Conservation (phyloP, 2,797 vertebrate species). For the Pterois miles region DNA sequence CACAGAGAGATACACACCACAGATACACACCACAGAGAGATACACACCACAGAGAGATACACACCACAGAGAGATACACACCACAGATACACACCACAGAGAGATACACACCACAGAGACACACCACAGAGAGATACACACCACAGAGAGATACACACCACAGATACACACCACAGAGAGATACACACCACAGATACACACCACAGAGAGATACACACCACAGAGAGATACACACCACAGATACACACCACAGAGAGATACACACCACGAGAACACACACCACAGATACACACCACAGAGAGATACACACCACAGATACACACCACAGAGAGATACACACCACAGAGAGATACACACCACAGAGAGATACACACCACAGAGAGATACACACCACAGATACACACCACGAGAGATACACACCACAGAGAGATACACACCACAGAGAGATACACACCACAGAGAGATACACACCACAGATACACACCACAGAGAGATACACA, state of each 20-base stretch:
- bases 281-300: conserved; percentile 80
- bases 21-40: conserved; percentile 85
- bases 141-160: conserved; percentile 88
- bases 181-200: conserved; percentile 70
- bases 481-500: conserved; percentile 28
- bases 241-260: no score
- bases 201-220: conserved; percentile 66
- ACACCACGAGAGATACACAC: conserved; percentile 34
- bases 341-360: conserved; percentile 71
- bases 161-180: conserved; percentile 83
- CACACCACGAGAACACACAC: no score
- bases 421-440: conserved; percentile 89
- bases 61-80: conserved; percentile 87
- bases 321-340: conserved; percentile 87
- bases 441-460: conserved; percentile 78
- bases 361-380: conserved; percentile 88
- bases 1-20: conserved; percentile 88
- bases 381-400: conserved; percentile 11
- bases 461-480: conserved; percentile 81
- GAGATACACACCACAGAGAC: conserved; percentile 81
- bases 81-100: conserved; percentile 77
- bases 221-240: conserved; percentile 85
- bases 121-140: conserved; percentile 28
- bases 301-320: conserved; percentile 78
- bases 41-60: conserved; percentile 67